Base-by-base conservation (phyloP, 2,113 vertebrate species). In the Isichthys henryi region DNA sequence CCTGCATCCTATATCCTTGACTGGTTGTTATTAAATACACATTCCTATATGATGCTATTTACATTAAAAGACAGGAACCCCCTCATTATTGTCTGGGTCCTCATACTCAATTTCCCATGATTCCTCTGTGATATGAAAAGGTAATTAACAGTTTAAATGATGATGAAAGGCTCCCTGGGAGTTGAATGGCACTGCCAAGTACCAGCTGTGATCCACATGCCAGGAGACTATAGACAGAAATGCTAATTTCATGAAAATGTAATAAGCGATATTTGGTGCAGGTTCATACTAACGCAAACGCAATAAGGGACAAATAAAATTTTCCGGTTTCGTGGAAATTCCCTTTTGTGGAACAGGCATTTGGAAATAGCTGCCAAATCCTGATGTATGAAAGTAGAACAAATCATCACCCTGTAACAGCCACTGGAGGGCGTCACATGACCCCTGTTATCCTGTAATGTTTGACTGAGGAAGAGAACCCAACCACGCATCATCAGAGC, bases 71-170 rank as follows among this genome's bases (percentile, higher is more conserved):
- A 84, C 43, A 84, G 82, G 82, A 84, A 80, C 74, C 31, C 74
- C 74, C 74, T 80, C 74, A 80, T 80, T 80, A 80, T 84, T 84
- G 39, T 84, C 82, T 48, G 45, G 82, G 15, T n/a, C 39, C 82
- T 84, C 82, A 84, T 84, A 80, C 74, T 80, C 74, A 80, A 80
- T 84, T 84, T 84, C 82, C 82, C 82, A 84, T 84, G 82, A 84
- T 84, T n/a, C 82, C 82, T 84, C 45, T 84, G 43, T 84, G 45
- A 46, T 48, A 84, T 84, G 82, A 84, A 84, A 84, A 46, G 39
- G 45, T 84, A 84, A 84, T 46, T 48, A 84, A 43, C 39, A 46
- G 82, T 48, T 23, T 84, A 84, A 46, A 84, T 84, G 39, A 23
- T 10, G 82, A 48, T 84, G 82, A 84, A 84, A 46, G 39, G 39